phyloP scores from a whole-genome alignment of 1,140 invertebrate species.

The Magallana angulata region DNA sequence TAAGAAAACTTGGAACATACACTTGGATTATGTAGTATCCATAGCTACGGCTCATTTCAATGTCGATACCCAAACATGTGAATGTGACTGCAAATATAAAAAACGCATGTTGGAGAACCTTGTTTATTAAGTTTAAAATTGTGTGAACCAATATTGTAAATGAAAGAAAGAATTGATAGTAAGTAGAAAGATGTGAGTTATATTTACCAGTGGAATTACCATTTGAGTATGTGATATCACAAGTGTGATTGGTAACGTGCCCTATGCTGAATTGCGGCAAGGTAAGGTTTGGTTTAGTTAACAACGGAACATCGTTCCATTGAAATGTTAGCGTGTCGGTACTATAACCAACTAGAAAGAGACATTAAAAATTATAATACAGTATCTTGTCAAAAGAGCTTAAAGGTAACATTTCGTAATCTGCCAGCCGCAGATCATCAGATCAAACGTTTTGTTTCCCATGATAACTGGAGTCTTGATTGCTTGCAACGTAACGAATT shows the following conservation, averaged over 20 bases:
- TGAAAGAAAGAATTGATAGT: not conserved
- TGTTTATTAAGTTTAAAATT: no score
- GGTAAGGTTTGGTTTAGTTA: constrained; percentile 65
- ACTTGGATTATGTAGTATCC: constrained; percentile 95
- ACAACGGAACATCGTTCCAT: constrained; percentile 83
- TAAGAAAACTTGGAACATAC: constrained; percentile 94
- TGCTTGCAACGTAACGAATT: no score
- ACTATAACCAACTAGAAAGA: constrained; percentile 90
- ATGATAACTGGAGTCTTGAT: no score
- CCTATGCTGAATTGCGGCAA: constrained; percentile 74
- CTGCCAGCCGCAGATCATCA: no score
- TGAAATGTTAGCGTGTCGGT: constrained; percentile 93
- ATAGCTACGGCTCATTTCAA: constrained; percentile 92
- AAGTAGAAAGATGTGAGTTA: not conserved
- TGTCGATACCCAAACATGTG: constrained; percentile 84
- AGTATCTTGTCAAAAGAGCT: no score
- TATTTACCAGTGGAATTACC: constrained; percentile 52
- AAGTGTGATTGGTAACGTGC: constrained; percentile 77
- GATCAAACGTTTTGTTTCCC: no score
- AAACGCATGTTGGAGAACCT: not conserved
- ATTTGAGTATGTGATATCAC: constrained; percentile 64
- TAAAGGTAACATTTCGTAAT: no score
- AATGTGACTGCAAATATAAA: constrained; percentile 49
- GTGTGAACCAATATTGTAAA: no score
- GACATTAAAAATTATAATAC: not conserved